phyloP scores from a whole-genome alignment of 2,797 vertebrate genomes.

The Acanthornis magna region DNA sequence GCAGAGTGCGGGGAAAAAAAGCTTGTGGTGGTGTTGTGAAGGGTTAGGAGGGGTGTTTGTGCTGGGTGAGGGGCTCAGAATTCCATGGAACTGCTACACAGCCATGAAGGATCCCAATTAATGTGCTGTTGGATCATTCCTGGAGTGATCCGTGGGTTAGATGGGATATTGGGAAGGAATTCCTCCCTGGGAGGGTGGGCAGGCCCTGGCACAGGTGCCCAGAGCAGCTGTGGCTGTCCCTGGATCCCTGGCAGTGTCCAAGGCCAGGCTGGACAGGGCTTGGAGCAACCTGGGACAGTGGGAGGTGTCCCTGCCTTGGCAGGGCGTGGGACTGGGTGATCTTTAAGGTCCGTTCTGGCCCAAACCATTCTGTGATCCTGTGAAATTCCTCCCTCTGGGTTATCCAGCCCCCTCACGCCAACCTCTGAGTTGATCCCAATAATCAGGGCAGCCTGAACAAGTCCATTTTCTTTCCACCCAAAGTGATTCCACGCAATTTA shows the following conservation, averaged over 20 bases:
- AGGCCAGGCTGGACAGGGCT: background rate
- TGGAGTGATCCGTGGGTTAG: background rate
- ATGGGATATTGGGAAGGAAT: background rate
- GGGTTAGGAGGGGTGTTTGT: too few relatives aligned
- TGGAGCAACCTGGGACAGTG: background rate
- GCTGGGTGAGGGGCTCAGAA: background rate
- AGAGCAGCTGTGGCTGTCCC: too few relatives aligned
- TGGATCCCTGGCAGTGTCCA: background rate
- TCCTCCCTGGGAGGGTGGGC: background rate
- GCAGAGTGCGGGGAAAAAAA: fast-evolving
- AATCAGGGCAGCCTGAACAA: background rate
- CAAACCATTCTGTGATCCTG: background rate
- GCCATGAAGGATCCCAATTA: too few relatives aligned
- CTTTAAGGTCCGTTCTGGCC: background rate
- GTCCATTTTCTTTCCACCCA: background rate
- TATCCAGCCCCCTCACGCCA: background rate
- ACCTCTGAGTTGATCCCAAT: fast-evolving
- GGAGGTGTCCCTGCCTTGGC: background rate
- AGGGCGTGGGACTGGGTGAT: fast-evolving
- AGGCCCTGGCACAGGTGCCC: too few relatives aligned
- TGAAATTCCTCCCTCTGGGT: background rate
- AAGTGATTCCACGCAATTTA: background rate
- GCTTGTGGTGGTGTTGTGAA: fast-evolving
- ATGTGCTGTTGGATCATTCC: too few relatives aligned
- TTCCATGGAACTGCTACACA: too few relatives aligned